A percentile compares a stretch with the other conserved stretches of the same genome.
Evolutionary conservation across 2,888 invertebrate species (phyloP).

Genomic region (Gymnocheta viridis): DNA sequence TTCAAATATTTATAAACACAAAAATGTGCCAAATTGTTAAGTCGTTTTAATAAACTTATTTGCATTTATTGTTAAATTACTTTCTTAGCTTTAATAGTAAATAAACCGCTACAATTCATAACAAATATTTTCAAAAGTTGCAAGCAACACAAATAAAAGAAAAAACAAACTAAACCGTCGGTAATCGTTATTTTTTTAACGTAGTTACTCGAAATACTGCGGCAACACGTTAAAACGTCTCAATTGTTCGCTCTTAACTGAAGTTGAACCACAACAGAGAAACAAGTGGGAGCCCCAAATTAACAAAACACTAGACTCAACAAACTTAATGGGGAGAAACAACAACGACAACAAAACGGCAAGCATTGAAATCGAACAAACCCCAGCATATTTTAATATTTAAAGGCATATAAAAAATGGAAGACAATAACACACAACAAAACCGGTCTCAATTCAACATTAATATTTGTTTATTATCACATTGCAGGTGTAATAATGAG

Average conservation of each 20-base stretch:
- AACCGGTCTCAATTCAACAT: slow-evolving; percentile 58
- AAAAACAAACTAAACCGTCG: slow-evolving; percentile 47
- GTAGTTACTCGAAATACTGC: slow-evolving; percentile 56
- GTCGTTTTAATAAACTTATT: background rate
- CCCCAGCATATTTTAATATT: slow-evolving; percentile 20
- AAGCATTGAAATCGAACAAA: slow-evolving; percentile 24
- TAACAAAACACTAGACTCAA: slow-evolving; percentile 27
- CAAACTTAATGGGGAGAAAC: background rate
- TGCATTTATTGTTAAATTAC: background rate
- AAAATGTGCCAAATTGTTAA: background rate
- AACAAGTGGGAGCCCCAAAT: slow-evolving; percentile 75
- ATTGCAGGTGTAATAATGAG: slow-evolving; percentile 66
- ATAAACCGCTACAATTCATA: slow-evolving; percentile 22
- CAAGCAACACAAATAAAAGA: background rate
- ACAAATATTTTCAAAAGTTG: background rate
- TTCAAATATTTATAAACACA: background rate
- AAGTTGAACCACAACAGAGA: slow-evolving; percentile 72
- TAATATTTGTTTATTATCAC: slow-evolving; percentile 58
- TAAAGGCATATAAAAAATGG: slow-evolving; percentile 32
- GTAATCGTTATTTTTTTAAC: slow-evolving; percentile 14
- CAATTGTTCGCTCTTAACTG: slow-evolving; percentile 75
- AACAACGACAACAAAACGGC: background rate
- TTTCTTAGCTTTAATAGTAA: background rate
- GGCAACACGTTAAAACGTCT: slow-evolving; percentile 72
- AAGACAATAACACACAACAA: slow-evolving; percentile 39